Conservation (phyloP, 2,888 invertebrate species). For the Neria commutata region DNA sequence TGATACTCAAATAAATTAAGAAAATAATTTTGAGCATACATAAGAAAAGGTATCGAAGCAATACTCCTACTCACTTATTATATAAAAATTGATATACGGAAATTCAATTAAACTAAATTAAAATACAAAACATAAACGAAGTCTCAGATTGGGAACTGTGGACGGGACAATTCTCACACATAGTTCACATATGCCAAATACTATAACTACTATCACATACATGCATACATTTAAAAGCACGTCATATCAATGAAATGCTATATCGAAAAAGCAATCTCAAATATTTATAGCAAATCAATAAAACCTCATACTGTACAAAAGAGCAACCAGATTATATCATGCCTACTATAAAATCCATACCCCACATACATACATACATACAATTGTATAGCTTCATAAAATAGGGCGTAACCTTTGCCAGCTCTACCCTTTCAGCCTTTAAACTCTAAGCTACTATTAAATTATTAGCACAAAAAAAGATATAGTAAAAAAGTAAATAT, state of each 20-base stretch:
- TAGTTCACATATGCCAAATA: constrained; percentile 62
- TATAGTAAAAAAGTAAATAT: constrained; percentile 10
- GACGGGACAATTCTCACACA: constrained; percentile 79
- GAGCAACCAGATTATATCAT: not conserved
- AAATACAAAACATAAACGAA: constrained; percentile 39
- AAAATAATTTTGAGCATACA: constrained; percentile 1
- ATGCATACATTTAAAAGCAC: constrained; percentile 17
- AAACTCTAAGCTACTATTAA: constrained; percentile 10
- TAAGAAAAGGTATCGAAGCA: constrained; percentile 1
- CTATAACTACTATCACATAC: constrained; percentile 9
- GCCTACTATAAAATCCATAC: not conserved
- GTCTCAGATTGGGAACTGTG: constrained; percentile 79
- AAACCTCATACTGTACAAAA: not conserved
- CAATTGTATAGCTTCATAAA: not conserved
- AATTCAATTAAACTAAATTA: constrained; percentile 35
- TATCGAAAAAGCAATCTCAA: not conserved
- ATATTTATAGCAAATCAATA: not conserved
- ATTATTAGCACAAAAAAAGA: constrained; percentile 23
- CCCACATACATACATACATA: not conserved
- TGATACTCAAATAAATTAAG: not conserved
- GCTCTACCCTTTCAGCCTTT: constrained; percentile 7
- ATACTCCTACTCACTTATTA: constrained; percentile 29
- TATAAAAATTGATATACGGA: constrained; percentile 27
- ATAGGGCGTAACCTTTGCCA: constrained; percentile 1
- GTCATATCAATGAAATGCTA: too few species aligned